Conservation (phyloP, 2,113 vertebrate genomes). For the Copsychus sechellarum region DNA sequence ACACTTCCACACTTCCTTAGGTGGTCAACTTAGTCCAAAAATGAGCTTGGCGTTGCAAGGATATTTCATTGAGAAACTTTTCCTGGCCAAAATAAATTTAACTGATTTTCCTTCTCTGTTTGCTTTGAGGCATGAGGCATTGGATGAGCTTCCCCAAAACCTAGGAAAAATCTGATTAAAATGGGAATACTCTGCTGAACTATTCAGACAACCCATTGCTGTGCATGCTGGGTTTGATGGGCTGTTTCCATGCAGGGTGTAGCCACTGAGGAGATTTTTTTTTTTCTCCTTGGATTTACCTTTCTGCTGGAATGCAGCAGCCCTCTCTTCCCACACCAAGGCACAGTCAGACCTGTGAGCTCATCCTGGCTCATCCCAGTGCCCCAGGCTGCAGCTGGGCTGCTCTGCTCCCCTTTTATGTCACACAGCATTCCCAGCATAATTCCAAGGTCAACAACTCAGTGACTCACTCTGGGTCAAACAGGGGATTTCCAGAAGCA, state of each 20-base stretch:
- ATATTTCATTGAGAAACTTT: not conserved
- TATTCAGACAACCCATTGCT: too few species aligned
- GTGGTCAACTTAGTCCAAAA: not conserved
- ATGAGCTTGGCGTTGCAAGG: not conserved
- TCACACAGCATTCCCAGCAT: not conserved
- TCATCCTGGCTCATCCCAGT: not conserved
- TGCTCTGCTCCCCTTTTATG: not conserved
- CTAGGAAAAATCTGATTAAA: not conserved
- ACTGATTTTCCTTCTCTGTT: not conserved
- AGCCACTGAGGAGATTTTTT: not conserved
- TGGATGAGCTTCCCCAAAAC: not conserved
- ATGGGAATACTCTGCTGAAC: not conserved
- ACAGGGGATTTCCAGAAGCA: not conserved
- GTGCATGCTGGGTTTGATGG: not conserved
- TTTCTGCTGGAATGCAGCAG: not conserved
- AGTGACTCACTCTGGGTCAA: not conserved
- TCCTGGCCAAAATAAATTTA: not conserved
- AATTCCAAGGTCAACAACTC: slow-evolving; percentile 12
- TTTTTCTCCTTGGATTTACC: not conserved
- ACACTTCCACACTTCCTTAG: not conserved
- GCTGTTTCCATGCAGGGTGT: not conserved
- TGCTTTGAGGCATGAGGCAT: not conserved
- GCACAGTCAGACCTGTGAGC: accelerated
- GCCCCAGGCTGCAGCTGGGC: not conserved
- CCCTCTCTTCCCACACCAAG: accelerated